A percentile compares a stretch with the other conserved stretches of the same genome.
phyloP scores from a whole-genome alignment of 2,888 invertebrate species.

The Morinoia aosen region DNA sequence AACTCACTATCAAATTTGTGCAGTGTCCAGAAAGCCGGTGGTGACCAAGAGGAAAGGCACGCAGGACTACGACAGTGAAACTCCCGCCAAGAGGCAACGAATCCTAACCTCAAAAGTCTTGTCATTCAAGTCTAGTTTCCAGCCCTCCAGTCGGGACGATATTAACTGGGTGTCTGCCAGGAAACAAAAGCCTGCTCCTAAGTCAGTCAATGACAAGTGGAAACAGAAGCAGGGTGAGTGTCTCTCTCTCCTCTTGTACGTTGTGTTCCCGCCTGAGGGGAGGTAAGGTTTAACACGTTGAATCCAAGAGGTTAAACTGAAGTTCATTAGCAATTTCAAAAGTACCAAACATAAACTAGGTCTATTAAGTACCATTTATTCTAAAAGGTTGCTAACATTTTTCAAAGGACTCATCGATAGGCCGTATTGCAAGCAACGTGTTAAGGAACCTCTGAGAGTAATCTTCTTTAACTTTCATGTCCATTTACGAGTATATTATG shows the following conservation, averaged over 20 bases:
- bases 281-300: too few species aligned
- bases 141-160: background rate
- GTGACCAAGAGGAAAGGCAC: background rate
- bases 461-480: too few species aligned
- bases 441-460: too few species aligned
- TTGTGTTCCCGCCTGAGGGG: too few species aligned
- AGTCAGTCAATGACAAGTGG: conserved; percentile 19
- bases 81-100: conserved; percentile 16
- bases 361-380: too few species aligned
- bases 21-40: background rate
- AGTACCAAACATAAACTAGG: too few species aligned
- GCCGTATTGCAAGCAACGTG: too few species aligned
- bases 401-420: too few species aligned
- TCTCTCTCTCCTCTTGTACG: background rate
- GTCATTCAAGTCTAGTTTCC: conserved; percentile 2
- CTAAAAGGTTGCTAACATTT: too few species aligned
- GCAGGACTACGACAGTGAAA: background rate
- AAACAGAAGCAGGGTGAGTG: conserved; percentile 7
- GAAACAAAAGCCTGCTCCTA: conserved; percentile 18
- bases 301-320: too few species aligned
- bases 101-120: background rate
- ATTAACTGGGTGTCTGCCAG: background rate
- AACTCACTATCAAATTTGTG: background rate
- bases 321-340: too few species aligned
- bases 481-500: too few species aligned